A percentile compares a stretch with the other conserved stretches of the same genome.
phyloP scores from a whole-genome alignment of 23 tunicate genomes.

The Trididemnum nubilum region DNA sequence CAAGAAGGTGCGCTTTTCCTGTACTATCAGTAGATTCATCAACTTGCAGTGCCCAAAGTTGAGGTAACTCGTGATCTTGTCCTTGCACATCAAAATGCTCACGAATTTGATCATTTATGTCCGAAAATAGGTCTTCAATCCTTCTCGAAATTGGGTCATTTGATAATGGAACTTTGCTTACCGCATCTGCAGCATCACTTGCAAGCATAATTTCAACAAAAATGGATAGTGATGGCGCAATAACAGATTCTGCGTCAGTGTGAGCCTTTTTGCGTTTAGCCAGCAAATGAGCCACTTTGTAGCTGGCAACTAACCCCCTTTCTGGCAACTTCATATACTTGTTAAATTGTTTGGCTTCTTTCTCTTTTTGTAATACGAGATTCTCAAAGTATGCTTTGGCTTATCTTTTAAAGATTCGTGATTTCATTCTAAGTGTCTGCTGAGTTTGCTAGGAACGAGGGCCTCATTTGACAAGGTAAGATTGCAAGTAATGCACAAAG shows the following conservation, averaged over 20 bases:
- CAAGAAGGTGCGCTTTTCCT: conserved; percentile 51
- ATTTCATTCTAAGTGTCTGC: conserved; percentile 41
- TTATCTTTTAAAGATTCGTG: conserved; percentile 42
- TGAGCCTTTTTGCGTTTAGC: conserved; percentile 67
- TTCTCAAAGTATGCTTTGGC: conserved; percentile 45
- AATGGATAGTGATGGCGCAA: conserved; percentile 58
- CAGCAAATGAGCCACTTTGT: conserved; percentile 55
- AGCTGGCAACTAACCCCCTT: conserved; percentile 53
- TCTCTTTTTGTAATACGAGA: conserved; percentile 33
- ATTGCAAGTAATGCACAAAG: conserved; percentile 31
- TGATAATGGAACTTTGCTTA: conserved; percentile 36
- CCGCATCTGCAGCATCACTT: conserved; percentile 46
- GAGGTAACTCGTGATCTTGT: conserved; percentile 24
- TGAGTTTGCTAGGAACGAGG: conserved; percentile 57
- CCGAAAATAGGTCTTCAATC: conserved; percentile 58
- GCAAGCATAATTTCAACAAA: conserved; percentile 59
- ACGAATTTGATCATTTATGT: conserved; percentile 49
- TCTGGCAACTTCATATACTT: conserved; percentile 56
- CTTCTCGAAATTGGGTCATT: conserved; percentile 37
- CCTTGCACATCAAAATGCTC: conserved; percentile 38
- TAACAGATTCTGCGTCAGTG: conserved; percentile 65
- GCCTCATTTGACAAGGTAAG: conserved; percentile 52
- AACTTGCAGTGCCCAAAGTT: conserved; percentile 44
- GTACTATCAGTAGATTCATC: conserved; percentile 63
- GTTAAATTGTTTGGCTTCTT: conserved; percentile 25